Evolutionary conservation across 2,113 vertebrate species (phyloP).

Genomic region (Telmatochromis sp.): DNA sequence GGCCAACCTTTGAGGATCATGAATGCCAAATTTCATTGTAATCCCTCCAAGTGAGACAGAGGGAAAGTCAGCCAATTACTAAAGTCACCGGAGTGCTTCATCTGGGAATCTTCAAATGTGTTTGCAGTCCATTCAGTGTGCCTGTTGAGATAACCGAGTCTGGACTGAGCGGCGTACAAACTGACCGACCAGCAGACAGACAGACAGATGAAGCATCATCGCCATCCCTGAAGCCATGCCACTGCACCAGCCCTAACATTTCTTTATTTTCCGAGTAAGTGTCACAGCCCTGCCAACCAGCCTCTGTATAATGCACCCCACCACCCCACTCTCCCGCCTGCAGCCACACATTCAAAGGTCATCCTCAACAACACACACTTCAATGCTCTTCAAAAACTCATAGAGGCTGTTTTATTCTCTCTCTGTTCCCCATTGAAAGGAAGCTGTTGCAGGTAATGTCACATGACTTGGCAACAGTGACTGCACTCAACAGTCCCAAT

Average conservation of each 20-base stretch:
- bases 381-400: not conserved
- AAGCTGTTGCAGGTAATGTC: slow-evolving; percentile 15
- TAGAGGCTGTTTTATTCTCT: not conserved
- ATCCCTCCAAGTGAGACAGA: not conserved
- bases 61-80: not conserved
- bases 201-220: not conserved
- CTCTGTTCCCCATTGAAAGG: not conserved
- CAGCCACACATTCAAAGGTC: slow-evolving; percentile 35
- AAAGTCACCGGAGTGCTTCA: not conserved
- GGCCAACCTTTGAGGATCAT: not conserved
- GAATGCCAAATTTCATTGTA: not conserved
- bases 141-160: not conserved
- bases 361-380: slow-evolving; percentile 14
- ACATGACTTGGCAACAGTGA: not conserved
- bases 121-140: not conserved
- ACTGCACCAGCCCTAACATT: not conserved
- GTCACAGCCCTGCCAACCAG: not conserved
- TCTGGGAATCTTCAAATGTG: not conserved
- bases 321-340: not conserved
- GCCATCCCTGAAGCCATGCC: not conserved
- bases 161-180: not conserved
- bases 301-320: not conserved
- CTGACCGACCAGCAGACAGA: not conserved
- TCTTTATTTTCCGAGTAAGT: not conserved
- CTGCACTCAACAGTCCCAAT: not conserved